Base-by-base conservation (phyloP, 2,113 vertebrate species). In the Ornithorhynchus anatinus region DNA sequence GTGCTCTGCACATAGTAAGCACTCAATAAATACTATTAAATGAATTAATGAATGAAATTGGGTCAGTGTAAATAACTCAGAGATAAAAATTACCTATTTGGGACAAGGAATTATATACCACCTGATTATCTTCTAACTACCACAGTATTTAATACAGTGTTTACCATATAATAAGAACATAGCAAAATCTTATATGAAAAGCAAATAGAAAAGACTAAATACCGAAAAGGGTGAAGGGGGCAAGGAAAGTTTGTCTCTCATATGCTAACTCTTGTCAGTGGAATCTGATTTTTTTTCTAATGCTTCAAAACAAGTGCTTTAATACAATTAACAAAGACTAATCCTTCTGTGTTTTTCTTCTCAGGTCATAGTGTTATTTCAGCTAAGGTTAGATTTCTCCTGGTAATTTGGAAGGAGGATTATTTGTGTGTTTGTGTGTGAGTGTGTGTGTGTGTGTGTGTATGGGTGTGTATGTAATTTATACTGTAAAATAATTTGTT, bases 381-480 rank as follows among this genome's bases (percentile, higher is more conserved):
- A 79, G 82, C 48, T 58, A 73, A 76, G 43, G 25, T 52, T 73
- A 72, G 47, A 47, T 63, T 31, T 36, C 42, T 50, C n/a, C 38
- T 64, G 40, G 80, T 65, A 64, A 54, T 79, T 73, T 79, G 58
- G 56, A 75, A 71, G 60, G 22, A 53, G 54, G 64, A 79, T 82
- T 75, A 73, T 82, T 79, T 82, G 82, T 44, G 86, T 77, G 62
- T n/a, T n/a, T n/a, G n/a, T n/a, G n/a, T n/a, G n/a, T n/a, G n/a
- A n/a, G n/a, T n/a, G n/a, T n/a, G n/a, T 69, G 45, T 58, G 61
- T 59, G 44, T 32, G 29, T 25, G 6, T 39, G 48, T 66, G 62
- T 76, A 29, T 22, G 31, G 51, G 65, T 56, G 44, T 56, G 44
- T 47, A 13, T 47, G 62, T 56, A 61, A 81, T 82, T 86, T 77